These are phyloP conservation scores for Acholoe squamosa DNA, from an alignment of 2,888 invertebrate species.

Conservation along the genomic window DNA sequence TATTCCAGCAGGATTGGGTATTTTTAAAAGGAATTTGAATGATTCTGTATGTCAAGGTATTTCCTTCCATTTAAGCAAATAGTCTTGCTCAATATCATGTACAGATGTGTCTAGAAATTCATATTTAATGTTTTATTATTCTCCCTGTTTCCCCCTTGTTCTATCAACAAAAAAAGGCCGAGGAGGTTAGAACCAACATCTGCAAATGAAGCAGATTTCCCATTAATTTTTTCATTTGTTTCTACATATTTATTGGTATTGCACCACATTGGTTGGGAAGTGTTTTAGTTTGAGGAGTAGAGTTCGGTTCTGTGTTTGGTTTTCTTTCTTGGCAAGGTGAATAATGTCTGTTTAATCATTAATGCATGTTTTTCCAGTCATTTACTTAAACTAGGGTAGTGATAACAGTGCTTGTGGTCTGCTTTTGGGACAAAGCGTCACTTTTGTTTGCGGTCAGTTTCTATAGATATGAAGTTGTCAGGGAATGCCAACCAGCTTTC, in stretches of 20 bases:
- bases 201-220: slow-evolving; percentile 16
- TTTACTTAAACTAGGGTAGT: neutral
- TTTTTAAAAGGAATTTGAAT: too few species aligned
- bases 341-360: neutral
- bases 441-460: too few species aligned
- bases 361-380: neutral
- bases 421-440: neutral
- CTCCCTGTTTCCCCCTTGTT: slow-evolving; percentile 21
- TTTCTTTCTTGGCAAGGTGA: slow-evolving; percentile 20
- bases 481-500: too few species aligned
- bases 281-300: slow-evolving; percentile 32
- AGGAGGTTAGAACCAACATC: slow-evolving; percentile 53
- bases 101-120: neutral
- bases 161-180: slow-evolving; percentile 49
- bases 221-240: slow-evolving; percentile 22
- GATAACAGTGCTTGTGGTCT: neutral
- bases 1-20: too few species aligned
- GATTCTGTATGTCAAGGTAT: neutral
- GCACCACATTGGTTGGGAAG: neutral
- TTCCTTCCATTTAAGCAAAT: neutral
- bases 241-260: slow-evolving; percentile 34
- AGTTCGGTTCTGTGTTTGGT: neutral
- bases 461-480: too few species aligned
- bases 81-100: neutral
- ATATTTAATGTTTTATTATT: slow-evolving; percentile 40